A percentile compares a stretch with the other conserved stretches of the same genome.
Evolutionary conservation across 2,797 vertebrate genomes (phyloP).

Genomic region (Trichosurus vulpecula): DNA sequence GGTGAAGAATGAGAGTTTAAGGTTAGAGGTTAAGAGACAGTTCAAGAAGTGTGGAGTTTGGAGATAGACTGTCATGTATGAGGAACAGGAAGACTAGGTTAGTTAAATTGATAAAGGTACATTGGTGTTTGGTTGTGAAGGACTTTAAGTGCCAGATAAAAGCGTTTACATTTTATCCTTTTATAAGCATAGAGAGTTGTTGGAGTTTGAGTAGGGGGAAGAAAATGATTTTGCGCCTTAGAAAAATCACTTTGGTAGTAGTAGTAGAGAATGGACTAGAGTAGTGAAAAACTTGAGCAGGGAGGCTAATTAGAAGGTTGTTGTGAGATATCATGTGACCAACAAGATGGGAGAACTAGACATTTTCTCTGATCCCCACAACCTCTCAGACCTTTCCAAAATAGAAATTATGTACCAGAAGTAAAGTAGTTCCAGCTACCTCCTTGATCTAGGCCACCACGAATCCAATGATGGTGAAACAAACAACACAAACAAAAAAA

Average conservation of each 20-base stretch:
- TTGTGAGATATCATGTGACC: background rate
- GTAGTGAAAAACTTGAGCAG: background rate
- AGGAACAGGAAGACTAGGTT: background rate
- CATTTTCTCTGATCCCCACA: background rate
- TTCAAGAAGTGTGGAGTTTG: background rate
- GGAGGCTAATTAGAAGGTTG: background rate
- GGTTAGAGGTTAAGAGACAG: background rate
- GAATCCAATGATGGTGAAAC: background rate
- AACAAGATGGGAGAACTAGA: background rate
- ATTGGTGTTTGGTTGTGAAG: background rate
- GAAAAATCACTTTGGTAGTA: background rate
- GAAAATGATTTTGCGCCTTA: background rate
- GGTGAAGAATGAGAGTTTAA: background rate
- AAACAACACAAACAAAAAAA: background rate
- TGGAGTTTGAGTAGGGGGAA: background rate
- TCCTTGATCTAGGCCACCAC: background rate
- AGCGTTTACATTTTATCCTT: background rate
- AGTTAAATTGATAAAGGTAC: background rate
- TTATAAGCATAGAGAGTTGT: background rate
- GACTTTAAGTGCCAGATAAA: background rate
- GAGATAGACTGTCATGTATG: background rate
- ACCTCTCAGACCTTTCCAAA: background rate
- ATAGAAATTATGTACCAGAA: background rate
- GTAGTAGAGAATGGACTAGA: background rate
- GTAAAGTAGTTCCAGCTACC: background rate